These are phyloP conservation scores for Pterostichus madidus DNA, from an alignment of 2,888 invertebrate genomes.

Conservation along the genomic window DNA sequence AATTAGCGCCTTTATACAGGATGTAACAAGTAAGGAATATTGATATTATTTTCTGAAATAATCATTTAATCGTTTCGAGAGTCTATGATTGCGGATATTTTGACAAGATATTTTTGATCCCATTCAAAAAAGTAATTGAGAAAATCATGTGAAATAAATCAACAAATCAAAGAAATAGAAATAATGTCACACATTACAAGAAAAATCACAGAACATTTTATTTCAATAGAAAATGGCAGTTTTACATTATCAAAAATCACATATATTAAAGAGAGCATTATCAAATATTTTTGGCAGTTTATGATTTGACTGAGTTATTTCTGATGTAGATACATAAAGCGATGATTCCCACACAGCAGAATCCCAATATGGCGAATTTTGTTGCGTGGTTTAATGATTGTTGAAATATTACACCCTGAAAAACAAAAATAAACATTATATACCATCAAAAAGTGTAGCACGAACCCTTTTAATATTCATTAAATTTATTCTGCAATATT, in stretches of 20 bases:
- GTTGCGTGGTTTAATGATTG: conserved; percentile 58
- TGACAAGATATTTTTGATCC: too few species aligned
- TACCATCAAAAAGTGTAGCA: too few species aligned
- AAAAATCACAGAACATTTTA: conserved; percentile 60
- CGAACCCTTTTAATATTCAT: too few species aligned
- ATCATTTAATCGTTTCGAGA: too few species aligned
- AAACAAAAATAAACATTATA: conserved; percentile 9
- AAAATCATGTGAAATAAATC: not conserved
- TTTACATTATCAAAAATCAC: conserved; percentile 46
- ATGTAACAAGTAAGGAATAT: too few species aligned
- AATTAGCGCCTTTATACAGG: too few species aligned
- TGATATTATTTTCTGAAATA: too few species aligned
- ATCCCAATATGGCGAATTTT: conserved; percentile 51
- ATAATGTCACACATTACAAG: conserved; percentile 19
- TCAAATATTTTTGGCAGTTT: conserved; percentile 37
- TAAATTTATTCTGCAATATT: too few species aligned
- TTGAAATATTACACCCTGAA: conserved; percentile 54
- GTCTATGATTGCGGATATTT: too few species aligned
- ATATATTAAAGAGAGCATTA: conserved; percentile 29
- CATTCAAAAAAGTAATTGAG: too few species aligned
- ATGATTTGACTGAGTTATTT: conserved; percentile 56
- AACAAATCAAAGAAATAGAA: not conserved
- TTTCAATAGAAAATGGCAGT: conserved; percentile 63
- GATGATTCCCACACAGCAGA: conserved; percentile 54
- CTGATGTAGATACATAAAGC: conserved; percentile 57